A percentile compares a stretch with the other conserved stretches of the same genome.
These are phyloP conservation scores for Lucilia cuprina DNA, from an alignment of 1,140 invertebrate species.

Conservation along the genomic window DNA sequence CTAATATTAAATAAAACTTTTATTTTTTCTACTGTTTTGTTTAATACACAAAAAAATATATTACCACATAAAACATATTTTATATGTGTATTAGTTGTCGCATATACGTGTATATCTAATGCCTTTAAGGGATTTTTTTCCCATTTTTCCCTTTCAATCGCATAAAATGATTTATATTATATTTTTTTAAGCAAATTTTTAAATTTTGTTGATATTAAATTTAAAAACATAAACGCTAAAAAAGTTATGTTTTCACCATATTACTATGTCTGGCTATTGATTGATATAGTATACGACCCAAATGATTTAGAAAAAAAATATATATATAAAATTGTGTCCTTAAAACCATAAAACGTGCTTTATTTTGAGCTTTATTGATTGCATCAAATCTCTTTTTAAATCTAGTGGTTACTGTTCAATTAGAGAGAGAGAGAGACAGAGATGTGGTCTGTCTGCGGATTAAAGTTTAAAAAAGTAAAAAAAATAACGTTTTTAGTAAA, in stretches of 20 bases:
- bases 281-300: neutral
- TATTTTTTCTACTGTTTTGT: neutral
- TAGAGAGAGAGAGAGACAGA: too few relatives aligned
- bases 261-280: too few relatives aligned
- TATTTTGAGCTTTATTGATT: neutral
- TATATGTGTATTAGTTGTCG: too few relatives aligned
- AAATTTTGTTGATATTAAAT: neutral
- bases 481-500: too few relatives aligned
- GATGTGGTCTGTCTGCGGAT: too few relatives aligned
- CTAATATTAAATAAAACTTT: slow-evolving; percentile 19
- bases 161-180: neutral
- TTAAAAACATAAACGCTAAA: neutral
- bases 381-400: too few relatives aligned
- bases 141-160: neutral
- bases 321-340: neutral
- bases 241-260: neutral
- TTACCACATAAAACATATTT: slow-evolving; percentile 21
- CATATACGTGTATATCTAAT: too few relatives aligned
- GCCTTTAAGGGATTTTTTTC: too few relatives aligned
- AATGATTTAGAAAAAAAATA: neutral
- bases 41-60: neutral
- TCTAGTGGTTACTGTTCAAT: too few relatives aligned
- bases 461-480: too few relatives aligned
- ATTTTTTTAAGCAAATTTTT: neutral
- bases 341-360: neutral